Conservation (phyloP, 2,888 invertebrate species). For the Tipula confusa region DNA sequence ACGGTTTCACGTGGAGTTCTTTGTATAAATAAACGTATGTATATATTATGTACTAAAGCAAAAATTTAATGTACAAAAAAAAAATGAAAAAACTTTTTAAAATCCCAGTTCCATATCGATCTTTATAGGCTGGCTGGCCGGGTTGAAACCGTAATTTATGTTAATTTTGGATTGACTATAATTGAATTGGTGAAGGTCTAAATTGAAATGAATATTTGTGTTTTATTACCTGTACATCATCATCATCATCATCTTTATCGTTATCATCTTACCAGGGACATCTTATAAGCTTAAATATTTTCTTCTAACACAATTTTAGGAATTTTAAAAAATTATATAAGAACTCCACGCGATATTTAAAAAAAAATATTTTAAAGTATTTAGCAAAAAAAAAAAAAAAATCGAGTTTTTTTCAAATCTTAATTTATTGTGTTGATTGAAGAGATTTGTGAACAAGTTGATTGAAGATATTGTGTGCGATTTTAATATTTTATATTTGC, state of each 20-base stretch:
- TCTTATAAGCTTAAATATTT: background rate
- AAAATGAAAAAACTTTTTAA: background rate
- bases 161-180: background rate
- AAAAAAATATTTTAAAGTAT: too few species aligned
- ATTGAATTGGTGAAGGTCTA: constrained; percentile 9
- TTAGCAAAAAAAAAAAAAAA: background rate
- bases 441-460: constrained; percentile 25
- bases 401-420: background rate
- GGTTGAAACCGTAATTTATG: background rate
- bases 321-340: background rate
- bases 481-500: background rate
- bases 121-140: background rate
- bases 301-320: background rate
- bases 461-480: background rate
- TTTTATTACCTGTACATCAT: background rate
- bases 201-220: background rate
- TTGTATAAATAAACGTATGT: background rate
- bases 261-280: background rate
- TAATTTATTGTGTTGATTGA: constrained; percentile 28
- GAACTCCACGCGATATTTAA: background rate
- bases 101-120: background rate
- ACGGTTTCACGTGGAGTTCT: constrained; percentile 27
- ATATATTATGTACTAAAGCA: background rate
- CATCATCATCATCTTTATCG: background rate
- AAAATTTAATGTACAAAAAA: background rate